Evolutionary conservation across 2,113 vertebrate genomes (phyloP).

Genomic region (Xenopus laevis): DNA sequence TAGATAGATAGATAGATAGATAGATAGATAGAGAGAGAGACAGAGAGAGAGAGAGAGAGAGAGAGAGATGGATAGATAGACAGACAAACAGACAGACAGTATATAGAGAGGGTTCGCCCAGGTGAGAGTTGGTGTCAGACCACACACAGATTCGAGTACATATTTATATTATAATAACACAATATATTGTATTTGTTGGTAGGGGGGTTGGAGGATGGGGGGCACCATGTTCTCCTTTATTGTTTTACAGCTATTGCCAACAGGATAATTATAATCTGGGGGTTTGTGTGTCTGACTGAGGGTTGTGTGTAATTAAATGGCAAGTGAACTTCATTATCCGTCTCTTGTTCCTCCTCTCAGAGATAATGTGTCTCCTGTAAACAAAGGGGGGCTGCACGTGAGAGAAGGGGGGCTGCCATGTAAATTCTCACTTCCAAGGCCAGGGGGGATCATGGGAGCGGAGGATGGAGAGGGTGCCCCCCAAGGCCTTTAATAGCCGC

Average conservation of each 20-base stretch:
- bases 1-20: too few relatives aligned
- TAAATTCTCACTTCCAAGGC: conserved; percentile 33
- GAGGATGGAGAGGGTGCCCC: background rate
- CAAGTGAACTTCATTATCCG: conserved; percentile 24
- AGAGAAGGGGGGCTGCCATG: background rate
- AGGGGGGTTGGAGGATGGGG: too few relatives aligned
- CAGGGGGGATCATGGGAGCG: background rate
- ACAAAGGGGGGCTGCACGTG: conserved; percentile 10
- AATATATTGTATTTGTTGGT: too few relatives aligned
- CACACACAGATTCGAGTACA: too few relatives aligned
- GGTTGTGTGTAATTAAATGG: conserved; percentile 33
- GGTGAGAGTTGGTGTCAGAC: too few relatives aligned
- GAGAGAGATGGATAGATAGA: too few relatives aligned
- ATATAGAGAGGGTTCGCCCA: too few relatives aligned
- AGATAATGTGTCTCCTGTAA: conserved; percentile 19
- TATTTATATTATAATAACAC: too few relatives aligned
- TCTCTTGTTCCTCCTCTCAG: conserved; percentile 9
- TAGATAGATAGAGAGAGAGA: too few relatives aligned
- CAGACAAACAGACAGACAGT: too few relatives aligned
- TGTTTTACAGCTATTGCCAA: conserved; percentile 16
- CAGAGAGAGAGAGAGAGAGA: too few relatives aligned
- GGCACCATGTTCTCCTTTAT: background rate
- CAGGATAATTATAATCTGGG: conserved; percentile 26
- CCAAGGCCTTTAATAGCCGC: conserved; percentile 5
- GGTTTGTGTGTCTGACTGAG: conserved; percentile 21